Percentiles rank a stretch among this genome's conserved stretches.
These are phyloP conservation scores for Macropis europaea DNA, from an alignment of 2,888 invertebrate genomes.

Conservation along the genomic window DNA sequence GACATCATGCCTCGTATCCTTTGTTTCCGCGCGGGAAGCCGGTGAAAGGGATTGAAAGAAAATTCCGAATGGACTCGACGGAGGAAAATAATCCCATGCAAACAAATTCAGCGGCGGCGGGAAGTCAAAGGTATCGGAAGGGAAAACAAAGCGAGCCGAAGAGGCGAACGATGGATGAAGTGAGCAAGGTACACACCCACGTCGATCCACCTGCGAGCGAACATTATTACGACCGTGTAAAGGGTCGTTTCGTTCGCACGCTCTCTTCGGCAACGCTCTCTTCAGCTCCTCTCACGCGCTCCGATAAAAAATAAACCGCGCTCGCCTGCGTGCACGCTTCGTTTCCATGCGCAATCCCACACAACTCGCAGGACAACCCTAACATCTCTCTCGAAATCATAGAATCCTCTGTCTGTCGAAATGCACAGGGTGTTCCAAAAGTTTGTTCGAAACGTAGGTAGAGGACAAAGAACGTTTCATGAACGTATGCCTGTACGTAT, in stretches of 20 bases:
- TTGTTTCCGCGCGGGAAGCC: too few relatives aligned
- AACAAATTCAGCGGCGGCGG: neutral
- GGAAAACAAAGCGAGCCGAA: neutral
- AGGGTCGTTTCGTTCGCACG: slow-evolving; percentile 75
- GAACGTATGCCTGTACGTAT: too few relatives aligned
- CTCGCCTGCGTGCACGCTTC: neutral
- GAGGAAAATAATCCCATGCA: neutral
- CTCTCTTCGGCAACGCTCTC: slow-evolving; percentile 67
- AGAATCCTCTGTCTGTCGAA: too few relatives aligned
- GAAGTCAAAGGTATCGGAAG: neutral
- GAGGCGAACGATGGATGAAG: neutral
- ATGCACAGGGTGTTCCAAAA: too few relatives aligned
- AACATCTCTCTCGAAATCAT: too few relatives aligned
- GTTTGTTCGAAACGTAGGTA: too few relatives aligned
- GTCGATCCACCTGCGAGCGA: slow-evolving; percentile 38
- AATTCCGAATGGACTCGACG: neutral
- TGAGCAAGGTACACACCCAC: slow-evolving; percentile 42
- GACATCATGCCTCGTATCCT: too few relatives aligned
- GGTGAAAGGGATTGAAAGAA: neutral
- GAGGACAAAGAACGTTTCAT: too few relatives aligned
- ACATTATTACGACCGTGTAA: slow-evolving; percentile 44
- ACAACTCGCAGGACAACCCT: too few relatives aligned
- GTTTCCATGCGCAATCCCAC: neutral
- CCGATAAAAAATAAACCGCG: slow-evolving; percentile 30
- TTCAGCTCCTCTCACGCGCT: slow-evolving; percentile 37